phyloP scores from a whole-genome alignment of 1,140 invertebrate species.

The Oreohelix idahoensis region DNA sequence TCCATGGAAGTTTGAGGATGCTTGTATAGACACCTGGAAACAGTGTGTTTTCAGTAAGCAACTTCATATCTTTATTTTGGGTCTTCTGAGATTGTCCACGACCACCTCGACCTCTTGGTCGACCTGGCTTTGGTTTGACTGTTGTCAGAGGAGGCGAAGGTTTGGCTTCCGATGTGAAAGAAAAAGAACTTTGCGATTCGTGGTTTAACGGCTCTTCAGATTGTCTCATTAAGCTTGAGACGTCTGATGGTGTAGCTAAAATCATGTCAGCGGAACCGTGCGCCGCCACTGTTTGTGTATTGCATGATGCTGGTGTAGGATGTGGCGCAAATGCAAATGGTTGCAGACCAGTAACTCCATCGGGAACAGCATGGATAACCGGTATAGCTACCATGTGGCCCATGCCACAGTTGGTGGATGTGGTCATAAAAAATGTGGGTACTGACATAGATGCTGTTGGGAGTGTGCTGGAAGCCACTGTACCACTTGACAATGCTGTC shows the following conservation, averaged over 20 bases:
- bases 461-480: background rate
- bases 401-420: constrained; percentile 9
- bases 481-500: background rate
- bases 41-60: constrained; percentile 63
- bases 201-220: background rate
- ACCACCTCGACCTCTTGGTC: constrained; percentile 34
- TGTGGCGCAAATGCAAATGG: constrained; percentile 27
- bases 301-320: background rate
- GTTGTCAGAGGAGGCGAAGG: background rate
- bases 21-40: constrained; percentile 67
- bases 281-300: background rate
- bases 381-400: constrained; percentile 42
- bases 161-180: background rate
- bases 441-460: background rate
- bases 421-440: constrained; percentile 35
- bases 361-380: constrained; percentile 34
- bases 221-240: background rate
- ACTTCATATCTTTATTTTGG: constrained; percentile 60
- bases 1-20: constrained; percentile 67
- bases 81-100: constrained; percentile 33
- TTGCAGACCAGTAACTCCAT: constrained; percentile 10
- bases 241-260: background rate
- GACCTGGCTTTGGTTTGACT: constrained; percentile 32
- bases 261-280: background rate
- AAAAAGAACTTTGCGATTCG: background rate